Base-by-base conservation (phyloP, 2,113 vertebrate genomes). In the Takifugu flavidus region DNA sequence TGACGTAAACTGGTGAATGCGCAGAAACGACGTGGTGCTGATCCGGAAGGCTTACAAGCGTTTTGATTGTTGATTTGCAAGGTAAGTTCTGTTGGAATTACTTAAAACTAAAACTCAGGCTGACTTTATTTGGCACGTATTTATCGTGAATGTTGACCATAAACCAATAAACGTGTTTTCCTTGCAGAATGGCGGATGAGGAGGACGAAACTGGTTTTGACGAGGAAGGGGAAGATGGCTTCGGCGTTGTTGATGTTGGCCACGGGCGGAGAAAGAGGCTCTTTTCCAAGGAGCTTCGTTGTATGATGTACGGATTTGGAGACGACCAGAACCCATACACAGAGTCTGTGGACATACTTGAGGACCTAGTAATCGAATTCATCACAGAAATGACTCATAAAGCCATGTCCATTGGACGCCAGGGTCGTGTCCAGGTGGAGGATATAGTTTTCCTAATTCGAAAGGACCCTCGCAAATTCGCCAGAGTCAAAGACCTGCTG, bases 341-440 rank as follows among this genome's bases (percentile, higher is more conserved):
- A 2, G 97, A 99, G 61, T 98, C 96, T 0, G 97, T 99, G 75
- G 97, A 99, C 69, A 98, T 99, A 58, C 91, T 99, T 56, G 97
- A 99, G 84, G 97, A 99, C 58, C 89, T 98, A 57, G 96, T 99
- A 44, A 98, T 98, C 74, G 97, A 99, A 75, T 99, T 99, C 66
- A 93, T 99, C 86, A 99, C 97, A 25, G 97, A 99, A 81, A 98
- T 98, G 97, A 98, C 96, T 11, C 97, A 99, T 87, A 99, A 98
- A 79, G 97, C 96, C 56, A 98, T 99, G 96, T 96, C 95, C 0
- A 98, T 98, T 25, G 97, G 96, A 29, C 92, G 97, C 62, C 97
- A 98, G 85, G 97, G 97, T 4, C 93, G 97, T 0, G 96, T 99
- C 7, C 97, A 99, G 90, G 97, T 98, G 49, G 97, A 99, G 85